Evolutionary conservation across 2,888 invertebrate genomes (phyloP).

Genomic region (Brenthis ino): DNA sequence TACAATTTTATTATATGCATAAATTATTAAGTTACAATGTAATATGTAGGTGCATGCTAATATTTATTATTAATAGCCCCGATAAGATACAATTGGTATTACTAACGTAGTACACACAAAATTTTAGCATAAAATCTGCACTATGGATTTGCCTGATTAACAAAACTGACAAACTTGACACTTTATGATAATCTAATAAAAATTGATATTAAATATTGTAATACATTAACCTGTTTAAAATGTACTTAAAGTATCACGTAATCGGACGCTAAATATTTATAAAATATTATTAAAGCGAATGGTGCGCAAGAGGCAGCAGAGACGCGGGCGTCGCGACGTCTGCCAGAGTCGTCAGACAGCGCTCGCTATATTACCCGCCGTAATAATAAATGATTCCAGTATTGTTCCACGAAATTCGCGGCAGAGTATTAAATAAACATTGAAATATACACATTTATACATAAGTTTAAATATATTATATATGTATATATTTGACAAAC

Average conservation of each 20-base stretch:
- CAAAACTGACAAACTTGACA: too few relatives aligned
- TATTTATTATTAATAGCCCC: too few relatives aligned
- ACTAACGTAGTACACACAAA: neutral
- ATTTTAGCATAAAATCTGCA: neutral
- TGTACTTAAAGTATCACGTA: slow-evolving; percentile 20
- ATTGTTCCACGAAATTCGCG: slow-evolving; percentile 19
- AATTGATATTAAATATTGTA: too few relatives aligned
- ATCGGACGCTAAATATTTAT: slow-evolving; percentile 33
- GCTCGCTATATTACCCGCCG: slow-evolving; percentile 21
- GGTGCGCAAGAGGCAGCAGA: slow-evolving; percentile 36
- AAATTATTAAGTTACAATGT: too few relatives aligned
- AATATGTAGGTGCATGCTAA: too few relatives aligned
- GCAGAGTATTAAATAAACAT: slow-evolving; percentile 1
- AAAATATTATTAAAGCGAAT: slow-evolving; percentile 31
- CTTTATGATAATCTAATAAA: too few relatives aligned
- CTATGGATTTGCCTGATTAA: too few relatives aligned
- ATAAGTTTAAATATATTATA: neutral
- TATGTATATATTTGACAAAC: too few relatives aligned
- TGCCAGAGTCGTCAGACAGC: slow-evolving; percentile 46
- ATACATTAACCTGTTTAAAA: neutral
- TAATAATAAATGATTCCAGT: slow-evolving; percentile 23
- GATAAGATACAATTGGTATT: too few relatives aligned
- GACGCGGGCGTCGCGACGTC: slow-evolving; percentile 61
- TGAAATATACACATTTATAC: neutral
- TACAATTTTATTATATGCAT: too few relatives aligned